Evolutionary conservation across 2,888 invertebrate genomes (phyloP).

Genomic region (Dioctria linearis): DNA sequence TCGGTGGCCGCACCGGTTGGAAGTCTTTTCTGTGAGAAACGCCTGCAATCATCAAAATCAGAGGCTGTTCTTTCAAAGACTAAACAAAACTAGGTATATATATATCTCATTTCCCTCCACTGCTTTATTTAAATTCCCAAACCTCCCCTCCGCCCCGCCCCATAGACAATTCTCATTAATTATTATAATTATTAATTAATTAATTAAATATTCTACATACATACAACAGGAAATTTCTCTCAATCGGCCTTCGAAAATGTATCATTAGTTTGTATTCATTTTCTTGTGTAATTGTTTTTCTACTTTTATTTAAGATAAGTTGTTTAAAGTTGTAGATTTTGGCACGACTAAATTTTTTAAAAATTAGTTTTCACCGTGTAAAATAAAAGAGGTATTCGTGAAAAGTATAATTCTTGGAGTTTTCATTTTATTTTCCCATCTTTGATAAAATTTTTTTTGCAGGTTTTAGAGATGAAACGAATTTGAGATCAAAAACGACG

Average conservation of each 20-base stretch:
- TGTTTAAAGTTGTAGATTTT: constrained; percentile 45
- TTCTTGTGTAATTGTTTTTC: constrained; percentile 34
- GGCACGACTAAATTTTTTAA: constrained; percentile 50
- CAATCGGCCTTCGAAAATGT: constrained; percentile 42
- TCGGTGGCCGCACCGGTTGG: constrained; percentile 68
- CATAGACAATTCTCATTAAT: constrained; percentile 4
- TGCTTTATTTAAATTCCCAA: constrained; percentile 25
- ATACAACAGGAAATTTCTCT: constrained; percentile 20
- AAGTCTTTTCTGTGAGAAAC: constrained; percentile 70
- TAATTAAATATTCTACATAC: not conserved
- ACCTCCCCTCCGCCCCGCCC: too few species aligned
- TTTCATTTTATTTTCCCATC: too few species aligned
- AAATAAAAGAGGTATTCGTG: constrained; percentile 48
- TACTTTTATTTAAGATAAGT: constrained; percentile 32
- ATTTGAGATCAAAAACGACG: too few species aligned
- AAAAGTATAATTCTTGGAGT: not conserved
- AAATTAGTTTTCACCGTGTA: constrained; percentile 50
- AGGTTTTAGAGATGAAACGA: too few species aligned
- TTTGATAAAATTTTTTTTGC: too few species aligned
- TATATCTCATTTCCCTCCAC: constrained; percentile 20
- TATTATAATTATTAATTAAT: not conserved
- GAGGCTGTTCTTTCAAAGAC: constrained; percentile 64
- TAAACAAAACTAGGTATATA: constrained; percentile 54
- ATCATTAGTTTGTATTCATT: constrained; percentile 21
- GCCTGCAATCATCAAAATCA: constrained; percentile 69